Evolutionary conservation across 2,797 vertebrate species (phyloP).

Genomic region (Lindbergichthys nudifrons): DNA sequence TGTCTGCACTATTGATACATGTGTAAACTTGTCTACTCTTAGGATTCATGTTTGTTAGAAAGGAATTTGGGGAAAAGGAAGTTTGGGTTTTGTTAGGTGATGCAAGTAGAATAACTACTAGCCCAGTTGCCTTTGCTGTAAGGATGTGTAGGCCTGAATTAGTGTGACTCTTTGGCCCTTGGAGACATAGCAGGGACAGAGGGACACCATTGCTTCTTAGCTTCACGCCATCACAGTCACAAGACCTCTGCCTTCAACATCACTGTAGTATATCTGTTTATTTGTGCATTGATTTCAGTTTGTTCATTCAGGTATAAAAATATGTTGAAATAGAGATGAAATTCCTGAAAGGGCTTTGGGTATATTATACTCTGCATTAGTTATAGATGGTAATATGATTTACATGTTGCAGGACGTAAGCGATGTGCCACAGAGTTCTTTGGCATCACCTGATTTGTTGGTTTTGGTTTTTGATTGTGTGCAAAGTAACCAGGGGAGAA

Average conservation of each 20-base stretch:
- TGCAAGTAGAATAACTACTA: conserved; percentile 64
- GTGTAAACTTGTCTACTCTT: conserved; percentile 75
- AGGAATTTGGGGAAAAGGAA: conserved; percentile 56
- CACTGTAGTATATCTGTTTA: conserved; percentile 24
- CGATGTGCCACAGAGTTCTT: conserved; percentile 60
- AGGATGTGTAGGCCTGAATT: conserved; percentile 64
- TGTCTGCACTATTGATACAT: conserved; percentile 80
- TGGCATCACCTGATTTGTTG: conserved; percentile 44
- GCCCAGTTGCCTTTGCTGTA: conserved; percentile 78
- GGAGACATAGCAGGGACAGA: conserved; percentile 26
- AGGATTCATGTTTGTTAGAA: conserved; percentile 76
- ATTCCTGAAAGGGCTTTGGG: conserved; percentile 69
- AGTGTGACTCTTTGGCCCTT: conserved; percentile 46
- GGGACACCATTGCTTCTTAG: conserved; percentile 26
- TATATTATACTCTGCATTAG: conserved; percentile 66
- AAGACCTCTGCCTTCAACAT: conserved; percentile 65
- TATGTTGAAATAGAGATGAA: conserved; percentile 48
- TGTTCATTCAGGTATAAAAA: conserved; percentile 34
- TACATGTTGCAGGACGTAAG: conserved; percentile 55
- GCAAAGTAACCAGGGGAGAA: conserved; percentile 40
- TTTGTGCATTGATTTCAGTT: conserved; percentile 35
- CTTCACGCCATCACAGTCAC: conserved; percentile 49
- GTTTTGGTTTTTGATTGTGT: conserved; percentile 37
- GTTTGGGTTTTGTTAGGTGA: conserved; percentile 60
- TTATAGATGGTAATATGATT: conserved; percentile 64